Conservation (phyloP, 1,140 invertebrate species). For the Drosophila oshimai region DNA sequence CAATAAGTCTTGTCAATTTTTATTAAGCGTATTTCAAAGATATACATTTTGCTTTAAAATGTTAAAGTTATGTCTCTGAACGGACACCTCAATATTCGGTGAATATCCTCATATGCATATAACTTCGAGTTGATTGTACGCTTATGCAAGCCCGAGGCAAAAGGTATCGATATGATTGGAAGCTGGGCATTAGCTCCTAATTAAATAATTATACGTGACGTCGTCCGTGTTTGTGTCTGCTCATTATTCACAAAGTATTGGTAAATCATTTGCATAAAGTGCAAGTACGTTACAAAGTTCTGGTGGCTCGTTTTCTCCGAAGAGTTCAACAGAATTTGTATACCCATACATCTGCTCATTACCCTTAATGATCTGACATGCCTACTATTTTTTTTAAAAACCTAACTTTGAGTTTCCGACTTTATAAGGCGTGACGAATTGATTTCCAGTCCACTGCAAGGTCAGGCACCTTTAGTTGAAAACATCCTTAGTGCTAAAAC, state of each 20-base stretch:
- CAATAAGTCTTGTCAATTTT: too few species aligned
- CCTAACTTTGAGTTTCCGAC: background rate
- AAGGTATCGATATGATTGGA: slow-evolving; percentile 3
- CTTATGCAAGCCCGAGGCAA: background rate
- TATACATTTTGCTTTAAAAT: background rate
- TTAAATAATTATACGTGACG: slow-evolving; percentile 30
- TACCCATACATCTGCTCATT: background rate
- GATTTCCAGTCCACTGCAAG: background rate
- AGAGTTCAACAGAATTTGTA: background rate
- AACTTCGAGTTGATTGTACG: background rate
- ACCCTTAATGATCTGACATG: slow-evolving; percentile 15
- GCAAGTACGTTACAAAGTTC: background rate
- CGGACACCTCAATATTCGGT: background rate
- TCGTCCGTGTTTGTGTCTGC: background rate
- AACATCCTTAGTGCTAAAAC: too few species aligned
- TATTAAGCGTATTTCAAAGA: too few species aligned
- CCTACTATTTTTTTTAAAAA: background rate
- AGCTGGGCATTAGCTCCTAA: slow-evolving; percentile 26
- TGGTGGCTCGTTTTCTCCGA: background rate
- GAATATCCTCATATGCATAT: background rate
- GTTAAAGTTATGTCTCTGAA: background rate
- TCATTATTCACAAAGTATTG: slow-evolving; percentile 18
- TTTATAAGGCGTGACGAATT: background rate
- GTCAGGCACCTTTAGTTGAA: background rate
- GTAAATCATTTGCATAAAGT: slow-evolving; percentile 15